phyloP scores from a whole-genome alignment of 2,888 invertebrate genomes.

The Melieria crassipennis region DNA sequence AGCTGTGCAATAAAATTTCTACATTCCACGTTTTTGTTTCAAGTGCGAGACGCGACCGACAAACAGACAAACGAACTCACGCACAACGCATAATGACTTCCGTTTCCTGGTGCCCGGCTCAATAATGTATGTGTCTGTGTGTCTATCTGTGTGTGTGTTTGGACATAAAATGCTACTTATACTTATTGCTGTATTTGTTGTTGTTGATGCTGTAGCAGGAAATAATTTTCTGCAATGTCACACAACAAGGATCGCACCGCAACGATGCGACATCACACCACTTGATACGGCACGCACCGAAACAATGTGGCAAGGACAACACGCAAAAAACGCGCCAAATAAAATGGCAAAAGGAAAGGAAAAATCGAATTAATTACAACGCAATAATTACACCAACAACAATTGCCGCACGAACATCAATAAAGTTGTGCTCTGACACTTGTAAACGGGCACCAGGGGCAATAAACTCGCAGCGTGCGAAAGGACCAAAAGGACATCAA shows the following conservation, averaged over 20 bases:
- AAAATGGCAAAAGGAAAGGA: neutral
- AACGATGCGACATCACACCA: too few relatives aligned
- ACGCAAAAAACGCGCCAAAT: neutral
- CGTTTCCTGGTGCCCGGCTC: constrained; percentile 1
- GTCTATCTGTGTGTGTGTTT: too few relatives aligned
- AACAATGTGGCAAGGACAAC: neutral
- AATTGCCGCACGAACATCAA: neutral
- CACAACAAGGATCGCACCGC: neutral
- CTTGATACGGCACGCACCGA: too few relatives aligned
- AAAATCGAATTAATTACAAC: constrained; percentile 13
- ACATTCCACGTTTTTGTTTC: too few relatives aligned
- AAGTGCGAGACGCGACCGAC: too few relatives aligned
- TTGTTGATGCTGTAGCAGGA: neutral
- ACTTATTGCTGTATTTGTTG: too few relatives aligned
- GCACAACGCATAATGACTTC: constrained; percentile 14
- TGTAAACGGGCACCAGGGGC: too few relatives aligned
- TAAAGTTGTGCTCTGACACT: neutral
- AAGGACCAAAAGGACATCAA: too few relatives aligned
- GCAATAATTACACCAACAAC: neutral
- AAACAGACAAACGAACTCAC: neutral
- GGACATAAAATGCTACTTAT: too few relatives aligned
- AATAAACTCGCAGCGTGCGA: too few relatives aligned
- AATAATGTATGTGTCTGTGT: too few relatives aligned
- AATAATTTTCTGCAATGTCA: constrained; percentile 12
- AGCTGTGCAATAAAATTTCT: neutral